Evolutionary conservation across 1,140 invertebrate species (phyloP), one percentile per base, ranked within the genome.

Genomic region (Drosophila punjabiensis): DNA sequence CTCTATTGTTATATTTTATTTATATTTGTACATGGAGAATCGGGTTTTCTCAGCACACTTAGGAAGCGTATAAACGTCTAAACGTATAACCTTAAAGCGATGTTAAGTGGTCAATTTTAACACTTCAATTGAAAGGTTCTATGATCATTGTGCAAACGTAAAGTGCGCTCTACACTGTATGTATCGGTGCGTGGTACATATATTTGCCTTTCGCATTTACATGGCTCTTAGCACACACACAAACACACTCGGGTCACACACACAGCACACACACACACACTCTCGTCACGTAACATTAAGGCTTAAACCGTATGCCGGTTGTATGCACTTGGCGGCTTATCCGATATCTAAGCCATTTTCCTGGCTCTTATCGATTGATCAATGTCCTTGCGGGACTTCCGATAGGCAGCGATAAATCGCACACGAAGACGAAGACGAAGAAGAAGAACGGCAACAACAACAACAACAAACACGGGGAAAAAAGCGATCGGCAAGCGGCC

Each of bases 41-140:
- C 10, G 18, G 5, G 10, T 69, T 70, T 81, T 77, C 74, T 73
- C 71, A 74, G 60, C 80, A 81, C 84, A 81, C 70, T 88, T 68
- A 24, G 33, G 18, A 39, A 13, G n/a, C 50, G n/a, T 18, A 33
- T 10, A 33, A 56, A 37, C 55, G 55, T 56, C 20, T 6, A 87
- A 79, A 76, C 69, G 67, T 87, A 87, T 74, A 88, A 85, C 85
- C 85, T 89, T 84, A 88, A 88, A 78, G 79, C 70, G 85, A 85
- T 88, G 85, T 88, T 88, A 88, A 88, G 85, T 88, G 81, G 85
- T 56, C 81, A 88, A 88, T 88, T 88, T 89, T 88, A 88, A 89
- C 85, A 88, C 85, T 89, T 88, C 81, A 89, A 88, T 88, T 89
- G 83, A 88, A 84, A 82, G 78, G 74, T 88, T 88, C 71, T 81